Conservation (phyloP, 2,113 vertebrate genomes). For the Stomatorhinus ivindoensis region DNA sequence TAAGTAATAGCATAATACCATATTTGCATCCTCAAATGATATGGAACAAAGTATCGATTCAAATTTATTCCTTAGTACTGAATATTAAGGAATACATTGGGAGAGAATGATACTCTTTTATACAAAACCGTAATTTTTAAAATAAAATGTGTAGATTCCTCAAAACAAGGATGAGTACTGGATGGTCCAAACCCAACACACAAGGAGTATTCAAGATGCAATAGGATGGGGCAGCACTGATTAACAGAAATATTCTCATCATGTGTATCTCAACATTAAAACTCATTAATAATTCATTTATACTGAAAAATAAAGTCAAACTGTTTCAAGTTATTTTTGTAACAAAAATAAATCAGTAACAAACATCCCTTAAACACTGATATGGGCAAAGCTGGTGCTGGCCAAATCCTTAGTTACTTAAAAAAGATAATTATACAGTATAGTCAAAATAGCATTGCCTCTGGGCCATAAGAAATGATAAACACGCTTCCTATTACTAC, state of each 20-base stretch:
- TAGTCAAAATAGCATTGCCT: neutral
- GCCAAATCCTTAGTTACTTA: neutral
- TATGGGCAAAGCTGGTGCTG: neutral
- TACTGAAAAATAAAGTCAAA: neutral
- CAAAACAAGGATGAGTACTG: neutral
- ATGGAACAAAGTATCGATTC: neutral
- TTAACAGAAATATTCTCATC: neutral
- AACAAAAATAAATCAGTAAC: neutral
- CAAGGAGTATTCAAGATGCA: neutral
- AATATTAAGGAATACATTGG: neutral
- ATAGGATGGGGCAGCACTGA: neutral
- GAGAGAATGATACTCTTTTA: neutral
- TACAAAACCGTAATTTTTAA: neutral
- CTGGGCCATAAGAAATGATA: neutral
- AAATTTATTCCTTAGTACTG: neutral
- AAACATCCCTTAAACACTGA: neutral
- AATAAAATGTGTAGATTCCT: neutral
- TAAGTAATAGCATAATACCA: neutral
- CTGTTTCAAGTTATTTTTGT: neutral
- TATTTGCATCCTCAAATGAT: neutral
- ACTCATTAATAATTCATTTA: neutral
- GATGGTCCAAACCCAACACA: neutral
- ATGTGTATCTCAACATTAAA: neutral
- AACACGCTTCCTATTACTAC: neutral
- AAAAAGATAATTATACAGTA: slow-evolving; percentile 10